Base-by-base conservation (phyloP, 1,140 invertebrate species). In the Euglossa dilemma region DNA sequence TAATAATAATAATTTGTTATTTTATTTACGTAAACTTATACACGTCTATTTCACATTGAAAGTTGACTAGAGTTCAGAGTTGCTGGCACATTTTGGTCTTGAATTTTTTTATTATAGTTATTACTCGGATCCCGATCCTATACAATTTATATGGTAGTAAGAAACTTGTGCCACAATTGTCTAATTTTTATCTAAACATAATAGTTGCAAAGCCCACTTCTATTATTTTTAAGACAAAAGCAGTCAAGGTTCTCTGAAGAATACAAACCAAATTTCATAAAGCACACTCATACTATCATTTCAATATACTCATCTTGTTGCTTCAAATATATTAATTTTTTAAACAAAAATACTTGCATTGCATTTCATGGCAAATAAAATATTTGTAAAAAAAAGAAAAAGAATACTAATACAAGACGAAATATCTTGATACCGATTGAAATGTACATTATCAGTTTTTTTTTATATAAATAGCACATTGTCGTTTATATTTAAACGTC, bases 51-150 rank as follows among this genome's bases (percentile, higher is more conserved):
- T 80, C 18, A 70, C 45, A 81, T 85, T 84, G 54, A 69, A 78
- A 87, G 73, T 82, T 84, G 52, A 86, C 56, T 78, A 80, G 36
- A 89, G 66, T 61, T 88, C 74, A 85, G 56, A 80, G 57, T 81
- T 72, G 86, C 70, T 89, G 89, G 89, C 88, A 90, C 84, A 82
- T 88, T 86, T 86, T 76, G 57, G 66, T 87, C 86, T 87, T 87
- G 23, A 84, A 75, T 80, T 56, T 84, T n/a, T 56, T 25, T 47
- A 75, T 83, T 67, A 84, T 18, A 80, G 57, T 87, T 66, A 43
- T 84, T 80, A 87, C 73, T 88, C 83, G 73, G 74, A 87, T 85
- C 85, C 85, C 77, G 54, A 85, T 77, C 86, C 86, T 85, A 85
- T 47, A 57, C 61, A 82, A 59, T 75, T 81, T 87, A n/a, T 50